These are phyloP conservation scores for Myrmecophaga tridactyla DNA, from an alignment of 2,113 vertebrate genomes.

Conservation along the genomic window DNA sequence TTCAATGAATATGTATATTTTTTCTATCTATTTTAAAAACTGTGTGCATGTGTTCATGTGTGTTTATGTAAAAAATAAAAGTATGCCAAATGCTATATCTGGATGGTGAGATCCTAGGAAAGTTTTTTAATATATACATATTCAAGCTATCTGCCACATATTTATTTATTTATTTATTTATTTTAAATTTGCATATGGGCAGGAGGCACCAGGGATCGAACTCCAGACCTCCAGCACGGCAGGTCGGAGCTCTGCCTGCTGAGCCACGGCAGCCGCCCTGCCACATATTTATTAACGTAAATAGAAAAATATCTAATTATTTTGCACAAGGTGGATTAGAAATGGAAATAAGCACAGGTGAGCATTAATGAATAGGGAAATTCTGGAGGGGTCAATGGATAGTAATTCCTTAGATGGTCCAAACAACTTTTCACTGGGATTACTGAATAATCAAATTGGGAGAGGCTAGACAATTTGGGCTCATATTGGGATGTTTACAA, in stretches of 20 bases:
- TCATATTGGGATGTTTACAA: not conserved
- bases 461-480: too few relatives aligned
- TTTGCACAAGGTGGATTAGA: too few relatives aligned
- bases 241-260: too few relatives aligned
- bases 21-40: too few relatives aligned
- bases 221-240: too few relatives aligned
- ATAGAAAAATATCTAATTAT: not conserved
- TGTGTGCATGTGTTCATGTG: not conserved
- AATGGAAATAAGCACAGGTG: too few relatives aligned
- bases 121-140: not conserved
- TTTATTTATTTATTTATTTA: not conserved
- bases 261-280: too few relatives aligned
- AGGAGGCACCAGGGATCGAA: too few relatives aligned
- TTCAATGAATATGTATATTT: too few relatives aligned
- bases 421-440: not conserved
- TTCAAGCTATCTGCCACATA: not conserved
- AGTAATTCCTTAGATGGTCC: not conserved
- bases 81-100: not conserved
- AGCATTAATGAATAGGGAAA: not conserved
- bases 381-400: accelerated
- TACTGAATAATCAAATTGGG: too few relatives aligned
- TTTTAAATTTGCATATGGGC: too few relatives aligned
- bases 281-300: not conserved
- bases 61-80: not conserved
- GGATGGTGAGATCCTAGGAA: not conserved